Evolutionary conservation across 2,797 vertebrate genomes (phyloP), one percentile per base, ranked within the genome.

Genomic region (Adelosebastes latens): DNA sequence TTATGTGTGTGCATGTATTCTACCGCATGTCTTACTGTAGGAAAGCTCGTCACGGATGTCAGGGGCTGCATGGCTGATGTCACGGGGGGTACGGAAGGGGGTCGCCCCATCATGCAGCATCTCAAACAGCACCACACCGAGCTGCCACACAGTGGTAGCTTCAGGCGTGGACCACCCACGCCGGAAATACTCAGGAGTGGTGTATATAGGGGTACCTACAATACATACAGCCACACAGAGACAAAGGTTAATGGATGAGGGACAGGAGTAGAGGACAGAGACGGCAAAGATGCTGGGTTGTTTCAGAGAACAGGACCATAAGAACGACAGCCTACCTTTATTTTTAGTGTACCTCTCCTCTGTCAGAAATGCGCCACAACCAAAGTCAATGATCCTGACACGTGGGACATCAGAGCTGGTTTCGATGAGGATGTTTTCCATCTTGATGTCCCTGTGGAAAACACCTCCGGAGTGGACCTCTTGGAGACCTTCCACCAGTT

Each of bases 41-140:
- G 34, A 36, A 36, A 36, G 34, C 0, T 0, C 0, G 1, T 6
- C 5, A 4, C 16, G 25, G 11, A 60, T 2, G 9, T 11, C 0
- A 32, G 66, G 58, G 10, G 4, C 2, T 10, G 3, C 8, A 7
- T 27, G 0, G 25, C 27, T 4, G 3, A 60, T 39, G 0, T 65
- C 56, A 14, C 1, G 2, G 8, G 34, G 4, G 34, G 4, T 36
- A 12, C 11, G 34, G 34, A 36, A 36, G 34, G 34, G 34, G 11
- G 11, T 0, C 34, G 2, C 34, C 34, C 34, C 34, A 36, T 11
- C 1, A 53, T 77, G 65, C 13, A 68, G 2, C 2, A 77, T 52
- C 7, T 2, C 36, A 61, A 32, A 77, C n/a, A 69, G 4, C 22
- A 62, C 16, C 1, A 52, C 31, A 6, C 42, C 31, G 1, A 69